Percentiles rank a stretch among this genome's conserved stretches.
Evolutionary conservation across 1,140 invertebrate genomes (phyloP).

Genomic region (Bombyx mandarina): DNA sequence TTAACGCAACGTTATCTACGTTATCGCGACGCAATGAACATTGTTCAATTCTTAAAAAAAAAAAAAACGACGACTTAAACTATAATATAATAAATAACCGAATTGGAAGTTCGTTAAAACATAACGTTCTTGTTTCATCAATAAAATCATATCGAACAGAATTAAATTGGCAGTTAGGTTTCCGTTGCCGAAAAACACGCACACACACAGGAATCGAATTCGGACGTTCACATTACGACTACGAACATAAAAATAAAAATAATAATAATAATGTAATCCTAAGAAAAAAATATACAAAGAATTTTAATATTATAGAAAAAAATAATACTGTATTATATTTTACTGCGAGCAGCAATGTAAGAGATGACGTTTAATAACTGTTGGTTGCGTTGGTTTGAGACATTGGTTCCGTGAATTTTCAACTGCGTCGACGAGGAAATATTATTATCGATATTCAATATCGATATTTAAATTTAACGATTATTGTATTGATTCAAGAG

Average conservation of each 20-base stretch:
- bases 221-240: no score
- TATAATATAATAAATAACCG: slow-evolving; percentile 57
- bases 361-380: slow-evolving; percentile 17
- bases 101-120: slow-evolving; percentile 39
- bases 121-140: no score
- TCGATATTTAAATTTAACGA: no score
- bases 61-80: slow-evolving; percentile 35
- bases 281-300: slow-evolving; percentile 57
- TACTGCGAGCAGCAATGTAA: slow-evolving; percentile 55
- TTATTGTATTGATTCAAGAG: no score
- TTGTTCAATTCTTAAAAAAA: slow-evolving; percentile 2
- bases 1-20: slow-evolving; percentile 28
- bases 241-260: no score
- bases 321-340: slow-evolving; percentile 67
- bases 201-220: no score
- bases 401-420: not conserved
- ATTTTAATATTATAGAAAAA: slow-evolving; percentile 29
- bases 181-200: no score
- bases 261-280: slow-evolving; percentile 37
- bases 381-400: not conserved
- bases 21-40: no score
- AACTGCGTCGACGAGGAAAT: no score
- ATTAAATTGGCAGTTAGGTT: no score
- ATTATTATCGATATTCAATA: no score
- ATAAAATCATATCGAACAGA: no score